Percentiles rank a stretch among this genome's conserved stretches.
phyloP scores from a whole-genome alignment of 2,797 vertebrate genomes.

The Gymnodraco acuticeps region DNA sequence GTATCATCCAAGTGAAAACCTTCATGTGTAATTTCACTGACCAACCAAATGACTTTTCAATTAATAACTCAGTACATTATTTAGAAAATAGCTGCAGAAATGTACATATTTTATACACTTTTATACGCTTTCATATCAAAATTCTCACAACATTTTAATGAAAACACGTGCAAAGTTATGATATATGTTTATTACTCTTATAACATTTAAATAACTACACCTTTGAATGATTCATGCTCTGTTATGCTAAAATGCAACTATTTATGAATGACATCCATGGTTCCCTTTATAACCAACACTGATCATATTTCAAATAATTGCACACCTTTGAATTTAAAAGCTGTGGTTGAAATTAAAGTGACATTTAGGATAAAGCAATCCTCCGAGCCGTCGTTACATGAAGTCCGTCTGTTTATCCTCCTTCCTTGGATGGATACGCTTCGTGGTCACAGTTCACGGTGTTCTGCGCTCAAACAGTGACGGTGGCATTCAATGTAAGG shows the following conservation, averaged over 20 bases:
- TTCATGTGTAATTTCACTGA: background rate
- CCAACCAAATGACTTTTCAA: background rate
- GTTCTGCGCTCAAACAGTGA: conserved; percentile 11
- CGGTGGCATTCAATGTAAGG: conserved; percentile 21
- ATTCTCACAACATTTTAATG: background rate
- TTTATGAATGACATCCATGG: background rate
- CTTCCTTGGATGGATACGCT: background rate
- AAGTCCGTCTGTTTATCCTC: background rate
- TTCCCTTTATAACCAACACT: background rate
- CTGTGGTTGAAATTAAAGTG: background rate
- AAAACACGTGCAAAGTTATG: background rate
- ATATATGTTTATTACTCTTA: background rate
- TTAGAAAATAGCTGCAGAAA: background rate
- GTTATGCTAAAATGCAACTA: background rate
- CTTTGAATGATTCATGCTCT: background rate
- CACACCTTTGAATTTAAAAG: background rate
- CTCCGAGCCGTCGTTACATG: background rate
- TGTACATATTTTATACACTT: background rate
- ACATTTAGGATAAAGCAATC: background rate
- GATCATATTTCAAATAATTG: background rate
- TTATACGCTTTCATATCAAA: background rate
- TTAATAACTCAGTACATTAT: background rate
- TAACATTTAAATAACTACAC: background rate
- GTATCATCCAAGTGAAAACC: background rate
- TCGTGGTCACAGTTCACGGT: background rate